Evolutionary conservation across 1,140 invertebrate genomes (phyloP).

Genomic region (Drosophila novamexicana): DNA sequence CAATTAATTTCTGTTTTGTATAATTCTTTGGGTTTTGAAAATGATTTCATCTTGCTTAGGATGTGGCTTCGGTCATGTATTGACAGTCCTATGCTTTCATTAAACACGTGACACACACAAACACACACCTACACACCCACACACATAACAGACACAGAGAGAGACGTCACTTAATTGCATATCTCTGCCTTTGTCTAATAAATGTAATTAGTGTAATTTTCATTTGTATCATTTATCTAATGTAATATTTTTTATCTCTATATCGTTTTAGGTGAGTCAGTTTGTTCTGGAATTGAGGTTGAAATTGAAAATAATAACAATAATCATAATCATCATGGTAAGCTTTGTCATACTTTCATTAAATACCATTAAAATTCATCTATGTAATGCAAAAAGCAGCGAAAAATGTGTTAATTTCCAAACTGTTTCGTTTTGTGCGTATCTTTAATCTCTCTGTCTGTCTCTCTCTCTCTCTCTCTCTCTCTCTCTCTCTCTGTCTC

Average conservation of each 20-base stretch:
- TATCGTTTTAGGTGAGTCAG: slow-evolving; percentile 84
- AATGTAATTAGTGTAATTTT: slow-evolving; percentile 12
- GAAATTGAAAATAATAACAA: slow-evolving; percentile 85
- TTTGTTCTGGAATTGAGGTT: slow-evolving; percentile 85
- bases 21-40: not conserved
- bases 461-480: not conserved
- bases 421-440: slow-evolving; percentile 18
- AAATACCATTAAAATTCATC: slow-evolving; percentile 81
- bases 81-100: not conserved
- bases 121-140: not conserved
- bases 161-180: slow-evolving; percentile 6
- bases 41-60: not conserved
- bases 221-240: not conserved
- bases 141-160: not conserved
- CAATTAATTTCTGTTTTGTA: not conserved
- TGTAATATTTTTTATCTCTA: slow-evolving; percentile 36
- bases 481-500: not conserved
- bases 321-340: slow-evolving; percentile 84
- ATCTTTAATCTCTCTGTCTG: slow-evolving; percentile 13
- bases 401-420: slow-evolving; percentile 27
- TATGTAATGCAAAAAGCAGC: slow-evolving; percentile 52
- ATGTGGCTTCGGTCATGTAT: not conserved
- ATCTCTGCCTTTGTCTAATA: slow-evolving; percentile 10
- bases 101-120: not conserved
- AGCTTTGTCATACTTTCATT: slow-evolving; percentile 84